Evolutionary conservation across 1,140 invertebrate species (phyloP), one percentile per base, ranked within the genome.

Genomic region (Eupristina koningsbergeri): DNA sequence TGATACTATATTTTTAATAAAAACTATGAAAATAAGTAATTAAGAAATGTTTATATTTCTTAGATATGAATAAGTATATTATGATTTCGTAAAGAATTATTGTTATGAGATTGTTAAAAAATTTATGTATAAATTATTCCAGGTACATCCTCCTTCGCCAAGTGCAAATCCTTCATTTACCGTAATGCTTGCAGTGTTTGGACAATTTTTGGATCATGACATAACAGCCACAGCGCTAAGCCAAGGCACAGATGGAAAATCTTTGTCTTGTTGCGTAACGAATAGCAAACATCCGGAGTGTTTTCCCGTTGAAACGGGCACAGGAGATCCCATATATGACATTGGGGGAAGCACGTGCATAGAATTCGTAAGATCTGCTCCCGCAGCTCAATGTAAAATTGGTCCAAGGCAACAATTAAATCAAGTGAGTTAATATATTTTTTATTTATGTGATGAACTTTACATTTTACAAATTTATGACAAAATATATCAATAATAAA

Each of bases 141-240:
- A 94, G 39, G 94, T 97, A 0, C 96, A 97, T 90, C 91, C 95
- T 13, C 95, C 96, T 0, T 94, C 94, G 79, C 95, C 96, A 84
- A 94, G 94, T 50, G 94, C 94, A 41, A 96, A 97, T 90, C 94
- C 95, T 0, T 92, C 94, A 50, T 97, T 97, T 87, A 96, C 96
- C 0, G 96, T 97, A 0, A 96, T 97, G 95, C 87, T 97, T 69
- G 96, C 96, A 0, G 96, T 97, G 17, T 99, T 98, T 95, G 98
- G 98, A 0, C 98, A 99, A 93, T 99, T 99, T 91, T 87, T 99
- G 26, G 98, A 99, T 91, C 98, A 99, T 88, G 98, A 99, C 88
- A 95, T 99, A 39, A 97, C 96, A 0, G 95, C 96, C 3, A 97
- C 96, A 0, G 96, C 96, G 0, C 88, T 96, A 7, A 96, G 94